These are phyloP conservation scores for Syrmaticus mikado DNA, from an alignment of 2,113 vertebrate species.

Conservation along the genomic window DNA sequence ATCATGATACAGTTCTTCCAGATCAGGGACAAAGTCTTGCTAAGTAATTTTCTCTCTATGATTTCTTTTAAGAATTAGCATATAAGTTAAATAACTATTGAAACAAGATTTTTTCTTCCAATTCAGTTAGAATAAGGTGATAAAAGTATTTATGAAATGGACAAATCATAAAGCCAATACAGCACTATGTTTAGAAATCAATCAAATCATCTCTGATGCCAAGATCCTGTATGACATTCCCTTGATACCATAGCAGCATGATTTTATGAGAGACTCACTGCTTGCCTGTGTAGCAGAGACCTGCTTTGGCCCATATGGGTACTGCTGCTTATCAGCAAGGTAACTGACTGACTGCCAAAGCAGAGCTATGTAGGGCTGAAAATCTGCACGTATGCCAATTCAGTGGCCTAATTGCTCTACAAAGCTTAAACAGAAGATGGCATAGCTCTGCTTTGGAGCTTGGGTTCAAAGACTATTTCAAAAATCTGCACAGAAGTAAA, in stretches of 20 bases:
- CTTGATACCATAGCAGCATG: rapidly evolving
- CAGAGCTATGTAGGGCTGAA: background rate
- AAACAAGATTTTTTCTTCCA: background rate
- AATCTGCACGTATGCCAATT: background rate
- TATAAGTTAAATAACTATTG: background rate
- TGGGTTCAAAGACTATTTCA: background rate
- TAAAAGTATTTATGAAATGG: background rate
- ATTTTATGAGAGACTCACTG: background rate
- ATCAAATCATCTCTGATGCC: background rate
- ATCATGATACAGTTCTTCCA: background rate
- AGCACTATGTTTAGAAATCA: background rate
- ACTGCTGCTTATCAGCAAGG: rapidly evolving
- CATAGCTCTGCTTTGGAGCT: background rate
- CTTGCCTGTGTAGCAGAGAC: background rate
- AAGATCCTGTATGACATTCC: background rate
- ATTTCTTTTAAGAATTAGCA: background rate
- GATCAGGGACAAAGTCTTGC: background rate
- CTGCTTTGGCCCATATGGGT: background rate
- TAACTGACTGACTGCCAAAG: background rate
- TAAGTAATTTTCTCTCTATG: background rate
- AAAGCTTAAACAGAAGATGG: background rate
- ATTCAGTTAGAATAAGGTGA: background rate
- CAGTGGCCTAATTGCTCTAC: background rate
- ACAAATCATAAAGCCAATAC: background rate
- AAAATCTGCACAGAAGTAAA: background rate